Evolutionary conservation across 2,797 vertebrate species (phyloP), one percentile per base, ranked within the genome.

Genomic region (Ciconia nigra): DNA sequence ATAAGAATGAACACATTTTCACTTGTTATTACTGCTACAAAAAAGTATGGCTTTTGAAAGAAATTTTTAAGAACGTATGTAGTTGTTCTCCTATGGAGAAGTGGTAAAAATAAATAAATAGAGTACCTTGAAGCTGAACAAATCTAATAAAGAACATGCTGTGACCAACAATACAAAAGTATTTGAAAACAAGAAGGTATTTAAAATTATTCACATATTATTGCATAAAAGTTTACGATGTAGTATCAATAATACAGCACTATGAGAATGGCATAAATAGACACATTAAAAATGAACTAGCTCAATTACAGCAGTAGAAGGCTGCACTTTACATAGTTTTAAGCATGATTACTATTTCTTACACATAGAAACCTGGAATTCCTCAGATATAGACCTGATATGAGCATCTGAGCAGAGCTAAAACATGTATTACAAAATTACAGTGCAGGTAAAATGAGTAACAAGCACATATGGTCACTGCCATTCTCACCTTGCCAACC

Each of bases 381-480:
- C 35, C 29, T 72, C 52, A 26, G 14, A 51, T 12, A 46, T 1
- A 92, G 21, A 41, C 20, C 6, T 51, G 39, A 57, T 7, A 69
- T 0, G 1, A 83, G 12, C 52, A 77, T 20, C n/a, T 37, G 33
- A 92, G 31, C 21, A 91, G 83, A 91, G 26, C 7, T 70, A 74
- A 81, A 73, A 51, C 4, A 61, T 0, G 2, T 19, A 65, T 22
- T 61, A 76, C 13, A 65, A 71, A 86, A 49, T 29, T 57, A 39
- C 24, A 42, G 20, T 5, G 26, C 46, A 79, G 44, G 24, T 57
- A 82, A 92, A 92, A 69, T 18, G 22, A 70, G 9, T 47, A 86
- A 66, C 0, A 1, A 83, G 55, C n/a, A 55, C 16, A 35, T 33
- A 44, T 0, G 1, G 20, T 42, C 35, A 69, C 33, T 49, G 59